Base-by-base conservation (phyloP, 2,113 vertebrate species). In the Mirounga angustirostris region DNA sequence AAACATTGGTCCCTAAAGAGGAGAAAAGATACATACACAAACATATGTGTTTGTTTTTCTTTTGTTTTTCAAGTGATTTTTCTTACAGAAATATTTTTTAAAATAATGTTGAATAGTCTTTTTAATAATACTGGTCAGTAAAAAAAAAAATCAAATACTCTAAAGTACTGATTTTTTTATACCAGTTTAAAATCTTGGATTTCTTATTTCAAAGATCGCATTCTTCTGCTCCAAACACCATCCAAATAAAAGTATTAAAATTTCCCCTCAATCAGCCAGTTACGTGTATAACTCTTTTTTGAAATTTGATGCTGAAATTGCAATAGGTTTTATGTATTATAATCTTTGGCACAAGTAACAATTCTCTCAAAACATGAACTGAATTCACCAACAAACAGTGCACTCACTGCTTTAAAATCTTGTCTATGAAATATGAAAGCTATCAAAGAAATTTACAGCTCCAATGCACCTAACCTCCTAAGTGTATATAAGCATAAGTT, bases 1-100 rank as follows among this genome's bases (percentile, higher is more conserved):
- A 99, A 7, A 99, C 97, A 88, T 99, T 99, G 78, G 99, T 99
- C 80, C 99, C 99, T 99, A 97, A 83, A 14, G 11, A 84, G 58
- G 24, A 65, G 4, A 95, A 79, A 94, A 59, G 24, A 92, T 2
- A 82, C 0, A 52, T 0, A 86, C 4, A 76, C 3, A 69, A 30
- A 86, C 1, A 94, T 14, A 36, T 43, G 6, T 22, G 26, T 67
- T 33, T 28, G n/a, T 58, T 59, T 84, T 36, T 85, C 9, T 16
- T 83, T 84, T 19, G 7, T n/a, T 67, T n/a, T 30, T 54, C 6
- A 91, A 86, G 12, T 13, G 84, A 4, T 52, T 63, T 89, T 73
- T 5, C 71, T 88, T 69, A 87, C 2, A 65, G 2, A 71, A 82
- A 93, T 83, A 58, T 24, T 50, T 61, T 56, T 28, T 21, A 67